A percentile compares a stretch with the other conserved stretches of the same genome.
Conservation (phyloP, 2,113 vertebrate genomes). For the Malaclemys terrapin region DNA sequence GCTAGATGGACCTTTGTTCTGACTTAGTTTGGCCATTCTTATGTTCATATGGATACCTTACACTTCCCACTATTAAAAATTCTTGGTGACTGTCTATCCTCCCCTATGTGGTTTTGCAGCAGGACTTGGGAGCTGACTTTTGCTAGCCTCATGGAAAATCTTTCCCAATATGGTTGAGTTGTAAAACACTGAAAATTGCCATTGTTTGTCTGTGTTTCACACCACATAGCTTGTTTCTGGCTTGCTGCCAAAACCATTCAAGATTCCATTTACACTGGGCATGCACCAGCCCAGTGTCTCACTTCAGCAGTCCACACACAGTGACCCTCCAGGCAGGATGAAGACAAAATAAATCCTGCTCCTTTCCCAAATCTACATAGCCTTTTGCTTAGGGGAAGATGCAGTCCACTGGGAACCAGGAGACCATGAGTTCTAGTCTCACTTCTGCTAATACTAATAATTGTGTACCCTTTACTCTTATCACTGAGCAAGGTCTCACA, state of each 20-base stretch:
- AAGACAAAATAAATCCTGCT: conserved; percentile 18
- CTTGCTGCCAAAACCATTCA: conserved; percentile 44
- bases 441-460: background rate
- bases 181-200: background rate
- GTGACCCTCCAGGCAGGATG: rapidly evolving
- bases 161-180: conserved; percentile 11
- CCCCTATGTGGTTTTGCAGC: background rate
- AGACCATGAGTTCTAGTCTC: background rate
- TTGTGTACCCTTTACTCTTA: background rate
- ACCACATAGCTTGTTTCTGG: conserved; percentile 20
- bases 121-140: conserved; percentile 32
- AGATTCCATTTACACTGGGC: background rate
- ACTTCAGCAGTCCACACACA: background rate
- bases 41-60: background rate
- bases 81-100: background rate
- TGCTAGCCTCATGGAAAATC: conserved; percentile 6
- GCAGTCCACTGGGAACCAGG: background rate
- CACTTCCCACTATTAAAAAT: background rate
- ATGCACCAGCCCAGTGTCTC: background rate
- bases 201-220: background rate
- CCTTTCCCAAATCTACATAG: background rate
- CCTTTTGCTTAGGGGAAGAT: background rate
- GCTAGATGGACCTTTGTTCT: too few species aligned
- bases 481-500: background rate
- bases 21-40: too few species aligned